Evolutionary conservation across 2,888 invertebrate genomes (phyloP), one percentile per base, ranked within the genome.

Genomic region (Lithodes maja): DNA sequence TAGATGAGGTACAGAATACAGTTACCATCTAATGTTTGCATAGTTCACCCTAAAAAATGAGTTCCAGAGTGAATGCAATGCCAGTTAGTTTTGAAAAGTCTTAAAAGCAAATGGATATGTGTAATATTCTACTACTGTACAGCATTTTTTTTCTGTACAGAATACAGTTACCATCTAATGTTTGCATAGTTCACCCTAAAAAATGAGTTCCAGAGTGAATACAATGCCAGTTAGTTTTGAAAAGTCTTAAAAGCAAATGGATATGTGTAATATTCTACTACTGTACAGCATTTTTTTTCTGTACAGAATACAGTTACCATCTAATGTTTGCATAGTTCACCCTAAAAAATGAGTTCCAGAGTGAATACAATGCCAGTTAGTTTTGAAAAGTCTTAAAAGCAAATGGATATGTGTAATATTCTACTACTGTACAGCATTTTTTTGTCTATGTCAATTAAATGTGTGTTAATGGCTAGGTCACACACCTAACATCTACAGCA

Each of bases 1-100:
- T 71, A 71, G 71, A 71, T 71, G 71, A 71, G 71, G 71, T n/a
- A 71, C n/a, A 71, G n/a, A 71, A 71, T 9, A 9, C 3, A 55
- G 9, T 55, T 3, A 5, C n/a, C n/a, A n/a, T n/a, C n/a, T n/a
- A n/a, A n/a, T n/a, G n/a, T n/a, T n/a, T n/a, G n/a, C n/a, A n/a
- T n/a, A n/a, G n/a, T n/a, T n/a, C n/a, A n/a, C n/a, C n/a, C n/a
- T n/a, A n/a, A n/a, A n/a, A n/a, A n/a, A n/a, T n/a, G n/a, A n/a
- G n/a, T n/a, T n/a, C n/a, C n/a, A n/a, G 12, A 1, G 71, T 71
- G 71, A 71, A 12, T 15, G 71, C 12, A 71, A 71, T 71, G 17
- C 71, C 17, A 71, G 71, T 71, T 71, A 71, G n/a, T 1, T 12
- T n/a, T 71, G n/a, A 15, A 17, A 3, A 71, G 12, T 71, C 12